These are phyloP conservation scores for Pseudanteris insignis DNA, from an alignment of 2,888 invertebrate species.

Conservation along the genomic window DNA sequence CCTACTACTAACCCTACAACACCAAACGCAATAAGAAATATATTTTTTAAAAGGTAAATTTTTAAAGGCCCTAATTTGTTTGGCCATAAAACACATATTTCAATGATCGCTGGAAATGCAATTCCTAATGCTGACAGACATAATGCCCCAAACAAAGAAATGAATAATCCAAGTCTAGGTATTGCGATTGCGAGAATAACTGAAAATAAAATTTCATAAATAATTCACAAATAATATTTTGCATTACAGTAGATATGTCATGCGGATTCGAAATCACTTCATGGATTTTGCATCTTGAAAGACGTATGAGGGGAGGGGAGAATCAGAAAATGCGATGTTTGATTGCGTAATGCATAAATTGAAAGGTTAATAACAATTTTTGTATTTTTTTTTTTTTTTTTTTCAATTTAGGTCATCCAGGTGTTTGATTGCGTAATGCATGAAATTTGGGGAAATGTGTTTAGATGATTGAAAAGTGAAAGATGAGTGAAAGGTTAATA, in stretches of 20 bases:
- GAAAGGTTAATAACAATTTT: slow-evolving; percentile 62
- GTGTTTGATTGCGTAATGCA: no score
- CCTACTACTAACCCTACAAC: slow-evolving; percentile 70
- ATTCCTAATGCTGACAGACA: slow-evolving; percentile 78
- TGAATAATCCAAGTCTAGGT: slow-evolving; percentile 78
- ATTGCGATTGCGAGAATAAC: slow-evolving; percentile 76
- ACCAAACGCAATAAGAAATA: slow-evolving; percentile 69
- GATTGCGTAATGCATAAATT: no score
- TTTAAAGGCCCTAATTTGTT: slow-evolving; percentile 68
- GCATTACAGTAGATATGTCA: neutral
- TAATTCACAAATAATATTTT: no score
- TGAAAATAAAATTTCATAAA: slow-evolving; percentile 69
- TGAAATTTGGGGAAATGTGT: no score
- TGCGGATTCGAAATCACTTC: no score
- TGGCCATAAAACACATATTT: slow-evolving; percentile 78
- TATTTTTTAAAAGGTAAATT: slow-evolving; percentile 67
- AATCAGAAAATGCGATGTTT: no score
- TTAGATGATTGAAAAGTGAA: no score
- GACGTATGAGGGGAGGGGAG: neutral
- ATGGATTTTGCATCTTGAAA: neutral
- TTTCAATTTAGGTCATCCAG: no score
- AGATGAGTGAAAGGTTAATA: no score
- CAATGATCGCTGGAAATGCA: slow-evolving; percentile 79
- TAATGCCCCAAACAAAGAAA: slow-evolving; percentile 79
- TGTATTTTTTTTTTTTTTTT: slow-evolving; percentile 57